These are phyloP conservation scores for Anastrepha ludens DNA, from an alignment of 1,140 invertebrate genomes.

Conservation along the genomic window DNA sequence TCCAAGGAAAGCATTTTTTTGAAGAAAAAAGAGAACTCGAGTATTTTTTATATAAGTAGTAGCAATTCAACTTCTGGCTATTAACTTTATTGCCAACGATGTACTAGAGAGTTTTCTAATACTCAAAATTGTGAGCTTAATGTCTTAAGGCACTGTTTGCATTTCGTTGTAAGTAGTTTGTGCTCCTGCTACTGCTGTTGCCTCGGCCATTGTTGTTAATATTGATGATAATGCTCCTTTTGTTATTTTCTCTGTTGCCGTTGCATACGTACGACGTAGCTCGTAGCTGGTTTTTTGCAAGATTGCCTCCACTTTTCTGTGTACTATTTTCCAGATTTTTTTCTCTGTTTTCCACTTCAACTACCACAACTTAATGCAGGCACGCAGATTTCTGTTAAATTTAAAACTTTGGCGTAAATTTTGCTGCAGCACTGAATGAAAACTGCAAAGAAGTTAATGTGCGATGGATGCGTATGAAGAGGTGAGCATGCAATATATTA, in stretches of 20 bases:
- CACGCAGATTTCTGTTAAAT: slow-evolving; percentile 32
- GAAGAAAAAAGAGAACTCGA: background rate
- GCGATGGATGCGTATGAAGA: background rate
- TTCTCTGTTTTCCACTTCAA: background rate
- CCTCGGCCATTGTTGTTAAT: background rate
- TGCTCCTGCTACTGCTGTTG: background rate
- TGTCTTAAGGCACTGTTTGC: slow-evolving; percentile 46
- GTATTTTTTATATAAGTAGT: background rate
- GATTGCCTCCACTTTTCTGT: background rate
- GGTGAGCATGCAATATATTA: background rate
- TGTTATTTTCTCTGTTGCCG: background rate
- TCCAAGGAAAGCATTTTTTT: too few species aligned
- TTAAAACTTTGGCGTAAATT: slow-evolving; percentile 50
- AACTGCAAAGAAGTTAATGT: slow-evolving; percentile 24
- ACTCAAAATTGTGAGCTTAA: slow-evolving; percentile 24
- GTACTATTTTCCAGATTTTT: background rate
- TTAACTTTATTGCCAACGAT: slow-evolving; percentile 13
- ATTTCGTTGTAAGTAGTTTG: slow-evolving; percentile 26
- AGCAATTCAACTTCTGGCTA: background rate
- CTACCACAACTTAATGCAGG: slow-evolving; percentile 1
- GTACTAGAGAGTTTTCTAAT: background rate
- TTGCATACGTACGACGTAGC: background rate
- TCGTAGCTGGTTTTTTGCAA: background rate
- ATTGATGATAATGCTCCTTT: background rate
- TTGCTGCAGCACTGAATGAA: slow-evolving; percentile 32